Conservation (phyloP, 2,797 vertebrate species). For the Danio choprae region DNA sequence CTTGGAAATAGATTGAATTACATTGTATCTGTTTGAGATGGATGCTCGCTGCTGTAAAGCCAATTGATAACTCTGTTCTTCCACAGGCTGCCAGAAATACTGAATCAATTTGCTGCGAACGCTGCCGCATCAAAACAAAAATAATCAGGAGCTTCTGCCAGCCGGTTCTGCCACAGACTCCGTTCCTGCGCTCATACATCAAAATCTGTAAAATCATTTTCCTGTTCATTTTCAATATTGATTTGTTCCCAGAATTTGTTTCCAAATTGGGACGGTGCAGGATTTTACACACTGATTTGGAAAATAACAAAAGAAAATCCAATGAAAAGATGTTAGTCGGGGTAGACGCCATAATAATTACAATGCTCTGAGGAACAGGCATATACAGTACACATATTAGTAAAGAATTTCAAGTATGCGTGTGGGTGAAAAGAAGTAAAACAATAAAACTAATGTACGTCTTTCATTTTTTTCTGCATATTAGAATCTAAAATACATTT, state of each 20-base stretch:
- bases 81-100: slow-evolving; percentile 38
- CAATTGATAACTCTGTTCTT: slow-evolving; percentile 48
- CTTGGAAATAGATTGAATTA: slow-evolving; percentile 43
- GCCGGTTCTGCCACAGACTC: slow-evolving; percentile 8
- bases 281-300: slow-evolving; percentile 45
- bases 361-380: not conserved
- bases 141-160: slow-evolving; percentile 41
- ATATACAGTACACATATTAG: not conserved
- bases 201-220: slow-evolving; percentile 33
- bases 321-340: not conserved
- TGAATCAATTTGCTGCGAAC: slow-evolving; percentile 47
- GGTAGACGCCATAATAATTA: not conserved
- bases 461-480: too few species aligned
- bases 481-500: not conserved
- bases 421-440: too few species aligned
- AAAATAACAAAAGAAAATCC: not conserved
- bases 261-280: slow-evolving; percentile 43
- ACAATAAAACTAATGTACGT: too few species aligned
- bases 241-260: slow-evolving; percentile 21
- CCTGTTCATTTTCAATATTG: slow-evolving; percentile 34
- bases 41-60: slow-evolving; percentile 36
- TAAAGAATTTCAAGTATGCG: too few species aligned
- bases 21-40: slow-evolving; percentile 35
- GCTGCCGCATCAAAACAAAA: slow-evolving; percentile 42
- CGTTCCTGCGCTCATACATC: slow-evolving; percentile 37